A percentile compares a stretch with the other conserved stretches of the same genome.
phyloP scores from a whole-genome alignment of 1,140 invertebrate species.

The Leptoteleia sp. region DNA sequence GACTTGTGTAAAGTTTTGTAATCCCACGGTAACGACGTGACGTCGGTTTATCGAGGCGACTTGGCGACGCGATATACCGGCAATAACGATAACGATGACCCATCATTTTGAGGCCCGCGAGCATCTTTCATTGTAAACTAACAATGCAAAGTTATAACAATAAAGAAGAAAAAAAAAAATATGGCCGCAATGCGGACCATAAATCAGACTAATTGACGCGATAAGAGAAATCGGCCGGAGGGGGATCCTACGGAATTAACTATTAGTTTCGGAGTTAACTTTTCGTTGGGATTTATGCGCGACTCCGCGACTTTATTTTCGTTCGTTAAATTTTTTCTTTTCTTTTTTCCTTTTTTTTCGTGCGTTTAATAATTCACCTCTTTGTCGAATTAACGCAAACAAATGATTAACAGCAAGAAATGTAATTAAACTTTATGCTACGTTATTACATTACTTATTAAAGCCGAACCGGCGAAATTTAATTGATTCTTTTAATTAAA shows the following conservation, averaged over 20 bases:
- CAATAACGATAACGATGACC: conserved; percentile 34
- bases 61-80: conserved; percentile 41
- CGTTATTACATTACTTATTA: not conserved
- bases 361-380: not conserved
- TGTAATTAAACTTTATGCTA: not conserved
- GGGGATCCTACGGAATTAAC: conserved; percentile 10
- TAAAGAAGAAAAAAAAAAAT: no score
- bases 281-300: not conserved
- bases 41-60: conserved; percentile 57
- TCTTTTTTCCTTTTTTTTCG: no score
- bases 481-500: not conserved
- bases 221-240: conserved; percentile 20
- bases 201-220: conserved; percentile 25
- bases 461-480: not conserved
- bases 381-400: not conserved
- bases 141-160: conserved; percentile 21
- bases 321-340: no score
- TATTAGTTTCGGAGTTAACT: conserved; percentile 21
- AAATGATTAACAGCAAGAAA: not conserved
- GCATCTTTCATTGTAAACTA: conserved; percentile 25
- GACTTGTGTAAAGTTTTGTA: conserved; percentile 68
- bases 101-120: conserved; percentile 22
- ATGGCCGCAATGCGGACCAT: conserved; percentile 20
- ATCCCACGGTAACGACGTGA: conserved; percentile 67
- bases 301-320: not conserved